Base-by-base conservation (phyloP, 2,888 invertebrate genomes). In the Hydropsyche betteni region DNA sequence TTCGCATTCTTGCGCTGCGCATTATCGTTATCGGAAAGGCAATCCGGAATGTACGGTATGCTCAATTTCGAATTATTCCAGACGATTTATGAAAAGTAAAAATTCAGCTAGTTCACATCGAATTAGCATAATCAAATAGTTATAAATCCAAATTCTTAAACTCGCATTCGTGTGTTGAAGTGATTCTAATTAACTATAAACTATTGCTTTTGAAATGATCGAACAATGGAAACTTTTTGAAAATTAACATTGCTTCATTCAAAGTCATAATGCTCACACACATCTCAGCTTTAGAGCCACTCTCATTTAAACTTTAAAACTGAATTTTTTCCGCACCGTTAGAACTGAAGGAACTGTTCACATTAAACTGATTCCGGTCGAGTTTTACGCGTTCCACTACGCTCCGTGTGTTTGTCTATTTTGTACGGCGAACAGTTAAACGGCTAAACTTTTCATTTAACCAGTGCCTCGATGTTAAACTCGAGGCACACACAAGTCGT, bases 1-100 rank as follows among this genome's bases (percentile, higher is more conserved):
- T 51, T 70, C 68, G 53, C 75, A 75, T 75, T 75, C 75, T 51
- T n/a, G 69, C 14, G 69, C 33, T 38, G 69, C 75, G 52, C 75
- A 75, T 75, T 75, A 75, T 55, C 53, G 75, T 75, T 51, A 75
- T 75, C 75, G 64, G 36, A 51, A 69, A 16, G 61, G 69, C 75
- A 75, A 75, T 75, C 75, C 69, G 75, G 75, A 69, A 75, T 69
- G 69, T 69, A 14, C 14, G 53, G 70, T 50, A 12, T 36, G 44
- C 70, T 33, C 51, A 69, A 69, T 69, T 69, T 69, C 33, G 69
- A 14, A 38, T 69, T 14, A 44, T 44, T 44, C 44, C 44, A 10
- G 10, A 44, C 44, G 44, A 44, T 44, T 44, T 44, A 44, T 44
- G 44, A 44, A 44, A 44, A 44, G 44, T 44, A 10, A 44, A 44